Conservation (phyloP, 2,797 vertebrate species). For the Rachycentron canadum region DNA sequence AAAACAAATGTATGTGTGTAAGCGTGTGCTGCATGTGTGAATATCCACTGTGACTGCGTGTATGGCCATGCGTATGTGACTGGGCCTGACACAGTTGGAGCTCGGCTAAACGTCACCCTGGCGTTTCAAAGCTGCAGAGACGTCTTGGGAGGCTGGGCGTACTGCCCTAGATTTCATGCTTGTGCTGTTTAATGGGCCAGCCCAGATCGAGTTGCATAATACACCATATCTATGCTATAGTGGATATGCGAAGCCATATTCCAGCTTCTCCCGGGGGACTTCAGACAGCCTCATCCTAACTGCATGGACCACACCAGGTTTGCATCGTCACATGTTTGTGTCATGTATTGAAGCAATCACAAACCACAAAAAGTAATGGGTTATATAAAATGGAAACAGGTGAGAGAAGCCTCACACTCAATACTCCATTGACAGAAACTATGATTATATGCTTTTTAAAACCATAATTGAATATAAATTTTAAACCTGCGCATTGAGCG, state of each 20-base stretch:
- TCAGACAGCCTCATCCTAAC: constrained; percentile 18
- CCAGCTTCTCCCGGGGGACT: constrained; percentile 39
- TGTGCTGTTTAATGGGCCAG: constrained; percentile 79
- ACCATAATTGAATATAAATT: background rate
- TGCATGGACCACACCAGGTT: constrained; percentile 1
- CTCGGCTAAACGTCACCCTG: constrained; percentile 58
- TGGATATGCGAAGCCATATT: constrained; percentile 57
- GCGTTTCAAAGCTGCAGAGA: constrained; percentile 69
- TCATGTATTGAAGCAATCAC: constrained; percentile 10
- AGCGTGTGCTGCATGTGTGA: constrained; percentile 13
- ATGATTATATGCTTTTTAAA: background rate
- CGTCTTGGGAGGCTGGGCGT: constrained; percentile 72
- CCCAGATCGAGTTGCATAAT: constrained; percentile 76
- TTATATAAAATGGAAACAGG: background rate
- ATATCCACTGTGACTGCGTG: constrained; percentile 25
- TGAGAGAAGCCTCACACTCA: background rate
- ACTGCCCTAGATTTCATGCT: constrained; percentile 81
- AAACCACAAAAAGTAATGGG: background rate
- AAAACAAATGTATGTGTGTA: constrained; percentile 10
- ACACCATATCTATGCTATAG: constrained; percentile 68
- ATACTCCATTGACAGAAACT: background rate
- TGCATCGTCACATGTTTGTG: constrained; percentile 20
- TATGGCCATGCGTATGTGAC: constrained; percentile 29
- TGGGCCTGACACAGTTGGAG: constrained; percentile 61
- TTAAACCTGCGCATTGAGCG: background rate